A percentile compares a stretch with the other conserved stretches of the same genome.
These are phyloP conservation scores for Noturus placidus DNA, from an alignment of 2,113 vertebrate species.

Conservation along the genomic window DNA sequence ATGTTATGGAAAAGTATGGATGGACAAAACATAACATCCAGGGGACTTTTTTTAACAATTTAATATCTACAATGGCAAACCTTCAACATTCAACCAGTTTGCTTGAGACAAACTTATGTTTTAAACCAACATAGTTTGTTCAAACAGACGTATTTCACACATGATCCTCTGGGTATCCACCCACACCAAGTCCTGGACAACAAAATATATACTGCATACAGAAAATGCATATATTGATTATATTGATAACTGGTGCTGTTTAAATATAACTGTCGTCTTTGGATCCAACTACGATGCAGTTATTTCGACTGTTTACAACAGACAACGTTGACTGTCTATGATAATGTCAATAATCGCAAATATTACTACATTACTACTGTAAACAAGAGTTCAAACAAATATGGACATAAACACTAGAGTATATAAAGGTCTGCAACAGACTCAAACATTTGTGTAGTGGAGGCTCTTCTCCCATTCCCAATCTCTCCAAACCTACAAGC, in stretches of 20 bases:
- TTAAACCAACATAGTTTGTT: neutral
- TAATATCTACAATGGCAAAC: neutral
- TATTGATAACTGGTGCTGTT: neutral
- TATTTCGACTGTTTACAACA: neutral
- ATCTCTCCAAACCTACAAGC: neutral
- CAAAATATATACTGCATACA: neutral
- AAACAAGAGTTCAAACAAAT: neutral
- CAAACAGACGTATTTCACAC: neutral
- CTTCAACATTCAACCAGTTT: neutral
- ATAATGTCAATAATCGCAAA: neutral
- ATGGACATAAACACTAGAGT: neutral
- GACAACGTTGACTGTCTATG: neutral
- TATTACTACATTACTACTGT: neutral
- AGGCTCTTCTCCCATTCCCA: neutral
- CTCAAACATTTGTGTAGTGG: neutral
- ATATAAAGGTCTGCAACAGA: neutral
- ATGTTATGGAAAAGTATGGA: too few relatives aligned
- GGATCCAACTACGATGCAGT: neutral
- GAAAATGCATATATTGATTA: neutral
- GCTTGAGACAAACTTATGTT: neutral
- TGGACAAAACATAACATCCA: too few relatives aligned
- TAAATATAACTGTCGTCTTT: neutral
- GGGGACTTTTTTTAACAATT: too few relatives aligned
- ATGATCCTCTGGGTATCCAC: neutral
- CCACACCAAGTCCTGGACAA: neutral